phyloP scores from a whole-genome alignment of 1,140 invertebrate genomes.

The Drosophila novamexicana region DNA sequence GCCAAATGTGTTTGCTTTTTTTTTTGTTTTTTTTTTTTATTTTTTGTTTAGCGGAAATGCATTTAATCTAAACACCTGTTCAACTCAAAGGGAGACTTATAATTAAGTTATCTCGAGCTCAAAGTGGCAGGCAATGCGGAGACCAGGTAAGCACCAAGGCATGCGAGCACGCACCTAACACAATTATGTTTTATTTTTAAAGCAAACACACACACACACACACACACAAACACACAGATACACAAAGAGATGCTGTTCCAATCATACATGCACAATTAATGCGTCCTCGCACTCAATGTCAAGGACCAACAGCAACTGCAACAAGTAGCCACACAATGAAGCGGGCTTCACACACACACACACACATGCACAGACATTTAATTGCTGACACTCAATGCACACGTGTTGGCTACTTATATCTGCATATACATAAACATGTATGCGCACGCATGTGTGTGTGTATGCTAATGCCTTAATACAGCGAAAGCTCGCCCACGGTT shows the following conservation, averaged over 20 bases:
- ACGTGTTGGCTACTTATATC: background rate
- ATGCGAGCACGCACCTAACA: background rate
- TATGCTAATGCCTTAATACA: constrained; percentile 1
- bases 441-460: background rate
- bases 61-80: constrained; percentile 4
- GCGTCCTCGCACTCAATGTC: constrained; percentile 30
- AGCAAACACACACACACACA: constrained; percentile 1
- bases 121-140: constrained; percentile 18
- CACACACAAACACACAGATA: background rate
- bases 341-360: constrained; percentile 5
- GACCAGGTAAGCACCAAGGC: constrained; percentile 25
- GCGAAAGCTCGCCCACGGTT: background rate
- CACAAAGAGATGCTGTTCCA: background rate
- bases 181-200: constrained; percentile 39
- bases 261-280: background rate
- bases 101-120: constrained; percentile 8
- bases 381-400: constrained; percentile 1
- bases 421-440: background rate
- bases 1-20: constrained; percentile 17
- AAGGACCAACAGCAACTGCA: constrained; percentile 31
- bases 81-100: background rate
- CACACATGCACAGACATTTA: constrained; percentile 4
- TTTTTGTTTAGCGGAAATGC: background rate
- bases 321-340: constrained; percentile 20
- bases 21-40: too few relatives aligned